Evolutionary conservation across 1,140 invertebrate genomes (phyloP).

Genomic region (Danaus melanippus): DNA sequence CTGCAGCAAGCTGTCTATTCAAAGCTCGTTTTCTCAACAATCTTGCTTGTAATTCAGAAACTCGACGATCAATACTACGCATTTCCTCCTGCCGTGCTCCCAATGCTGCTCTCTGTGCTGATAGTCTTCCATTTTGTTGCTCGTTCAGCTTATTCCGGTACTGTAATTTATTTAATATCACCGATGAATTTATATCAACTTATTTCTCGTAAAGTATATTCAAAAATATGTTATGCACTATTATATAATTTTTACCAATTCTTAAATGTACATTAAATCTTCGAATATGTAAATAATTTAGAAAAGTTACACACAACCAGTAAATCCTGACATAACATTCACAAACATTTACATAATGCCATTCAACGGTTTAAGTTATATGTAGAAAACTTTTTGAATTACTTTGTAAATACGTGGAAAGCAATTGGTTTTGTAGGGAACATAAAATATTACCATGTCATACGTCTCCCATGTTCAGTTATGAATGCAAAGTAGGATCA

Average conservation of each 20-base stretch:
- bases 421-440: too few relatives aligned
- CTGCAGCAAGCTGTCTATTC: slow-evolving; percentile 88
- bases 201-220: not conserved
- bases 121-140: slow-evolving; percentile 90
- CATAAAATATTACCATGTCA: not conserved
- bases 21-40: slow-evolving; percentile 89
- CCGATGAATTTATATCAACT: too few relatives aligned
- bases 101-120: slow-evolving; percentile 88
- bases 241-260: not conserved
- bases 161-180: slow-evolving; percentile 64
- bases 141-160: slow-evolving; percentile 96
- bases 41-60: slow-evolving; percentile 92
- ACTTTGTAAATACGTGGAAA: too few relatives aligned
- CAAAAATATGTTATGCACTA: not conserved
- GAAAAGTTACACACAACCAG: too few relatives aligned
- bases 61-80: slow-evolving; percentile 90
- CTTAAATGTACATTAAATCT: too few relatives aligned
- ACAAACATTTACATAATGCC: too few relatives aligned
- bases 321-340: too few relatives aligned
- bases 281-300: too few relatives aligned
- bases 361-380: too few relatives aligned
- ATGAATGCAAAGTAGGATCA: slow-evolving; percentile 8
- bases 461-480: slow-evolving; percentile 11
- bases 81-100: slow-evolving; percentile 91
- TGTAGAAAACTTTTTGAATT: too few relatives aligned